phyloP scores from a whole-genome alignment of 2,113 vertebrate genomes.

The Solea senegalensis region DNA sequence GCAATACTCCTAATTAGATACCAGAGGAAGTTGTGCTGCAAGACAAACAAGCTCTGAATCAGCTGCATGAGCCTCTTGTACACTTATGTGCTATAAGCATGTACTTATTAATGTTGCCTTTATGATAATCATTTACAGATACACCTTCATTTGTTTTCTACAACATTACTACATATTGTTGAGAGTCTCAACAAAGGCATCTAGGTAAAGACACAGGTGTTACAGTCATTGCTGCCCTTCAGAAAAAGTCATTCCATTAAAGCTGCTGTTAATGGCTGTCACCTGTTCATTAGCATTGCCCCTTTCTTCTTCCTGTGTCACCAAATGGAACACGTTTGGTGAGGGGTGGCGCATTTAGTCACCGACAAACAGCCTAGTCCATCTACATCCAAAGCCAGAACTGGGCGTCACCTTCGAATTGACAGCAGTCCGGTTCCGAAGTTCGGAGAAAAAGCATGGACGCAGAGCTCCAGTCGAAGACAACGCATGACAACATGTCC shows the following conservation, averaged over 20 bases:
- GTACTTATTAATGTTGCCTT: slow-evolving; percentile 25
- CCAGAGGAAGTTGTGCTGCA: not conserved
- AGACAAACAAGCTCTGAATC: slow-evolving; percentile 9
- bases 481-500: too few species aligned
- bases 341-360: too few species aligned
- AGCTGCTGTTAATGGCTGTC: too few species aligned
- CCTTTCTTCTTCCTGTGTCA: too few species aligned
- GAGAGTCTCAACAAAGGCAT: slow-evolving; percentile 28
- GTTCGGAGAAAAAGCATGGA: too few species aligned
- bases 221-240: slow-evolving; percentile 26
- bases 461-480: too few species aligned
- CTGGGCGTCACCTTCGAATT: too few species aligned
- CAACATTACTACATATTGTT: slow-evolving; percentile 23
- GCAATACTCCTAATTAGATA: slow-evolving; percentile 1
- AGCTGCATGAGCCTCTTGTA: slow-evolving; percentile 5
- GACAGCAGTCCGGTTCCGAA: too few species aligned
- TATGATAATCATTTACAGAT: slow-evolving; percentile 41
- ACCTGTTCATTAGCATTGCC: too few species aligned
- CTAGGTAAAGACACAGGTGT: not conserved
- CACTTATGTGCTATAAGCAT: slow-evolving; percentile 33
- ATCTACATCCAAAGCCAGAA: too few species aligned
- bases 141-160: slow-evolving; percentile 57
- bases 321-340: too few species aligned
- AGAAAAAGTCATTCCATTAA: slow-evolving; percentile 1
- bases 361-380: too few species aligned